Percentiles rank a stretch among this genome's conserved stretches.
These are phyloP conservation scores for Craniophora ligustri DNA, from an alignment of 2,888 invertebrate genomes.

Conservation along the genomic window DNA sequence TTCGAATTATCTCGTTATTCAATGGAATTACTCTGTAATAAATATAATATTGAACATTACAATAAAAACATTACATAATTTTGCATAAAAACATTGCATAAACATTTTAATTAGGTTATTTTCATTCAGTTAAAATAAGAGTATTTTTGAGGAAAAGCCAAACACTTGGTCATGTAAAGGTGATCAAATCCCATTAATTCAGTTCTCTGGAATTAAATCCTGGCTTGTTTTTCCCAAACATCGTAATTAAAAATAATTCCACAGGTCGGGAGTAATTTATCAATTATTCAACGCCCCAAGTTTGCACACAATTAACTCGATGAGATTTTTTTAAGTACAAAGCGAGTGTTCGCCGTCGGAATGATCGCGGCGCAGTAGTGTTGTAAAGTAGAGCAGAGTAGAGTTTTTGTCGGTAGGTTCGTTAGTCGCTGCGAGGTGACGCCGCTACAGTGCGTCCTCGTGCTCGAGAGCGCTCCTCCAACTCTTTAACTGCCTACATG, in stretches of 20 bases:
- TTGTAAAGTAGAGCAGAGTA: slow-evolving; percentile 60
- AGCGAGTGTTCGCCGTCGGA: slow-evolving; percentile 56
- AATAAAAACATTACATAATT: no score
- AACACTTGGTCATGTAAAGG: background rate
- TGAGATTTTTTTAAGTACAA: slow-evolving; percentile 66
- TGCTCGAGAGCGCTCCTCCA: slow-evolving; percentile 84
- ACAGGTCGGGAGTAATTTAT: slow-evolving; percentile 43
- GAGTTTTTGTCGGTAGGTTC: slow-evolving; percentile 84
- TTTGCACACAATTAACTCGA: slow-evolving; percentile 63
- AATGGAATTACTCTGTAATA: no score
- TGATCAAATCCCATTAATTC: slow-evolving; percentile 6
- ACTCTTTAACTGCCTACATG: slow-evolving; percentile 89
- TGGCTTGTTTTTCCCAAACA: slow-evolving; percentile 15
- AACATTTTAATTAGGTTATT: no score
- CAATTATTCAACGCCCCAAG: slow-evolving; percentile 50
- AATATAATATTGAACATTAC: no score
- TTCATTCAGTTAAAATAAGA: background rate
- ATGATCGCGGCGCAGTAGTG: slow-evolving; percentile 61
- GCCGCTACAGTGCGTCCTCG: slow-evolving; percentile 83
- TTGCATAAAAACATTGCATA: no score
- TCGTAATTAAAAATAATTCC: slow-evolving; percentile 40
- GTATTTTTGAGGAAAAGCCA: background rate
- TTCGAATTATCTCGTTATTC: no score
- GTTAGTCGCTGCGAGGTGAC: slow-evolving; percentile 84
- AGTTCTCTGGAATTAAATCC: slow-evolving; percentile 5